Evolutionary conservation across 1,140 invertebrate species (phyloP), one percentile per base, ranked within the genome.

Genomic region (Leguminivora glycinivorella): DNA sequence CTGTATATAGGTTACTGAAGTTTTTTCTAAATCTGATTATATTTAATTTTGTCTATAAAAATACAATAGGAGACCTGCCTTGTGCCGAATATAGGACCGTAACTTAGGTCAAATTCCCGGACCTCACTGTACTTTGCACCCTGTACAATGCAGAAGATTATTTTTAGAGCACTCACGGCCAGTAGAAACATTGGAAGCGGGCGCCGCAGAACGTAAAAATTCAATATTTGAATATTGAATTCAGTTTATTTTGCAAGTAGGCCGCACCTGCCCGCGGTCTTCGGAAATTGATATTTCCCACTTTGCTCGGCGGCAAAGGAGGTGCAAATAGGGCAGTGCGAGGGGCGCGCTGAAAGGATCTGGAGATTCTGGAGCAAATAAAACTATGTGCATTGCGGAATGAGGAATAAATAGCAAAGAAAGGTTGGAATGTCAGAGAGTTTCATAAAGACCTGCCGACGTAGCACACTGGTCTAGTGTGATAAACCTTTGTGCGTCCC

Each of bases 211-310:
- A 52, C 19, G 19, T 22, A 52, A 22, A 52, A 52, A 52, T 52
- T 52, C 47, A 52, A 52, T 52, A 52, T 52, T 47, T 52, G 47
- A 52, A 52, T 52, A 52, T 52, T 52, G 47, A 17, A 22, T 52
- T 9, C 47, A 52, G 47, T 52, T 22, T 22, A 52, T 22, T 43
- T 52, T 52, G 47, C 47, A 52, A 52, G 47, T 52, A 52, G 47
- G 47, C 47, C 47, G 47, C 47, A 52, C 17, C 47, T 52, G 47
- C 47, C 47, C 47, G 47, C 47, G 47, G 47, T 52, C 7, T 52
- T 52, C 47, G 19, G 19, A 19, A 22, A 52, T 52, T 22, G 47
- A 52, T 52, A 52, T 22, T 52, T 52, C 47, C 47, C 47, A 52
- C 47, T 52, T 47, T 47, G 43, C 43, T 47, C 6, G 4, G 43